phyloP scores from a whole-genome alignment of 2,113 vertebrate species.

The Gobio gobio region DNA sequence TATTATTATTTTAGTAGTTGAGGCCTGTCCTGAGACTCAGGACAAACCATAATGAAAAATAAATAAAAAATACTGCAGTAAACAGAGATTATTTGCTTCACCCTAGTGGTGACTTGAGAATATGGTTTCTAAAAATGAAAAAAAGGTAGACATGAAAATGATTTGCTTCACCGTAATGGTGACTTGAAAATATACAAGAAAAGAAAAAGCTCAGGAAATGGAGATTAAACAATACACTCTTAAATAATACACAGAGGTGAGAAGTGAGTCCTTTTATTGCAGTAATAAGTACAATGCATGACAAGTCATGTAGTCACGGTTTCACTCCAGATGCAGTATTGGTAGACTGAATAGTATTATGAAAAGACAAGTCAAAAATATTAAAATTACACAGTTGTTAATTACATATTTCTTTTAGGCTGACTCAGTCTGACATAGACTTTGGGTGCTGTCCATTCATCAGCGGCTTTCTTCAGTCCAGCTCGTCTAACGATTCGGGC shows the following conservation, averaged over 20 bases:
- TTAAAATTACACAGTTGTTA: conserved; percentile 8
- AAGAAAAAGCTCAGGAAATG: too few species aligned
- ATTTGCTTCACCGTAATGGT: conserved; percentile 38
- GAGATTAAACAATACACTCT: not conserved
- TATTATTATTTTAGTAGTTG: not conserved
- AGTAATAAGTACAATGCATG: not conserved
- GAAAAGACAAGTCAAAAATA: conserved; percentile 19
- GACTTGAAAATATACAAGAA: not conserved
- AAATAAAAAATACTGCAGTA: not conserved
- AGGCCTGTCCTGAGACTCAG: not conserved
- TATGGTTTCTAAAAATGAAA: not conserved
- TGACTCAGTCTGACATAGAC: conserved; percentile 80
- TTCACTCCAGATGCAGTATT: not conserved
- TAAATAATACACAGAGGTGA: not conserved
- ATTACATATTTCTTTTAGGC: conserved; percentile 38
- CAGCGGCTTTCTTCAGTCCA: conserved; percentile 84
- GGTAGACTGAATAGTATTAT: not conserved
- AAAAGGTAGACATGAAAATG: not conserved
- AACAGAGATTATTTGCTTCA: not conserved
- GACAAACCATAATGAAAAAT: not conserved
- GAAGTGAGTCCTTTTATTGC: conserved; percentile 41
- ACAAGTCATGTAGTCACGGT: not conserved
- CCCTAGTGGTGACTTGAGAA: conserved; percentile 32
- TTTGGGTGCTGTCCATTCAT: conserved; percentile 86
- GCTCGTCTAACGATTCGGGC: conserved; percentile 84